Evolutionary conservation across 2,888 invertebrate species (phyloP).

Genomic region (Lasioglossum pauxillum): DNA sequence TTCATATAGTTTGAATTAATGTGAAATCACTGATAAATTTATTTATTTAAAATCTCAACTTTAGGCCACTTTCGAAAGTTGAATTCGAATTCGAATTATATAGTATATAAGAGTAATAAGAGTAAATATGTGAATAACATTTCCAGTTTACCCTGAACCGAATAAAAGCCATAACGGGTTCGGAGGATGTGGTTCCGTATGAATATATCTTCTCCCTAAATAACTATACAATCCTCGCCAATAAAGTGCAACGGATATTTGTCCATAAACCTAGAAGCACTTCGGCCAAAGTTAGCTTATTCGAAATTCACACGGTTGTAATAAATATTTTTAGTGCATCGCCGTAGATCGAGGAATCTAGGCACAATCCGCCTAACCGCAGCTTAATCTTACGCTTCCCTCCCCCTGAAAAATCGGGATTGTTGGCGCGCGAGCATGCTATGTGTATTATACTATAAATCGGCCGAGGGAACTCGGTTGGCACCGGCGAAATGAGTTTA

Average conservation of each 20-base stretch:
- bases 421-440: neutral
- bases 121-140: neutral
- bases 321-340: neutral
- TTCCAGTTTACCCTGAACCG: neutral
- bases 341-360: neutral
- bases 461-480: slow-evolving; percentile 35
- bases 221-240: neutral
- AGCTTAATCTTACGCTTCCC: neutral
- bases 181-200: neutral
- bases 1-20: too few species aligned
- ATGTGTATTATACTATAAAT: slow-evolving; percentile 46
- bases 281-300: neutral
- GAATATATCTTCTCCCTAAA: neutral
- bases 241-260: neutral
- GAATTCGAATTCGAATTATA: too few species aligned
- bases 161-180: neutral
- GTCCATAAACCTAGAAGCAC: slow-evolving; percentile 1
- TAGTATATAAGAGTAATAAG: too few species aligned
- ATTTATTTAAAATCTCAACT: too few species aligned
- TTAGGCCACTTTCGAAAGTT: too few species aligned
- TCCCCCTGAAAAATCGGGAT: neutral
- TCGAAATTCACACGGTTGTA: neutral
- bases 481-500: slow-evolving; percentile 53
- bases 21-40: too few species aligned
- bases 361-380: neutral